Evolutionary conservation across 2,113 vertebrate genomes (phyloP).

Genomic region (Bos javanicus): DNA sequence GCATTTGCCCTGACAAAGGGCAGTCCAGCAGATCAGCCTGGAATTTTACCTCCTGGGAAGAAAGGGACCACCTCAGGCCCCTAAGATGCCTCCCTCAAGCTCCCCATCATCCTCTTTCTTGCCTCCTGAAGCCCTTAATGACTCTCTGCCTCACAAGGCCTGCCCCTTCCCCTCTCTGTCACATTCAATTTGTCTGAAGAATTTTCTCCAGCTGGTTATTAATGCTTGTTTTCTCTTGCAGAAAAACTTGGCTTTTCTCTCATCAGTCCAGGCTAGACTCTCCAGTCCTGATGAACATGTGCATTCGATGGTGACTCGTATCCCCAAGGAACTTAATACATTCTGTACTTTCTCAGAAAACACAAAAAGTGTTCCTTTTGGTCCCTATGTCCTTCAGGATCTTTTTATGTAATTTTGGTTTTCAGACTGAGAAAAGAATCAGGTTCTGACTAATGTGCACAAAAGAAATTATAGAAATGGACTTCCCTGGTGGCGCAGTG

Average conservation of each 20-base stretch:
- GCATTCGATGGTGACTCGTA: accelerated
- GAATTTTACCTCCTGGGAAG: neutral
- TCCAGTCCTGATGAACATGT: neutral
- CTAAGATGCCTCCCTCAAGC: neutral
- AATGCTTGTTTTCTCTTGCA: neutral
- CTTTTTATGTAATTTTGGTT: neutral
- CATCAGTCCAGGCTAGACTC: neutral
- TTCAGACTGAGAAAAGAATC: slow-evolving; percentile 15
- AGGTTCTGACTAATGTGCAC: neutral
- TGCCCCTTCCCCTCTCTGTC: neutral
- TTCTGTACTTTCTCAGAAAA: neutral
- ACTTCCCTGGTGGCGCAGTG: accelerated
- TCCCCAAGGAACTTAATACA: neutral
- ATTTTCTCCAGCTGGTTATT: neutral
- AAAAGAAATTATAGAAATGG: neutral
- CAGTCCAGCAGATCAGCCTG: neutral
- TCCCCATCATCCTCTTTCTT: neutral
- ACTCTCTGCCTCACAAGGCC: neutral
- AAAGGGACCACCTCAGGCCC: neutral
- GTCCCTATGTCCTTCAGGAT: neutral
- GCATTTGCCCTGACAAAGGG: neutral
- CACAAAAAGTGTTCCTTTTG: neutral
- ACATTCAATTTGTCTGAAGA: neutral
- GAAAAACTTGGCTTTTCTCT: neutral
- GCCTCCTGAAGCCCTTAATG: neutral